Conservation (phyloP, 2,888 invertebrate genomes). For the Macrosoma leucophasiata region DNA sequence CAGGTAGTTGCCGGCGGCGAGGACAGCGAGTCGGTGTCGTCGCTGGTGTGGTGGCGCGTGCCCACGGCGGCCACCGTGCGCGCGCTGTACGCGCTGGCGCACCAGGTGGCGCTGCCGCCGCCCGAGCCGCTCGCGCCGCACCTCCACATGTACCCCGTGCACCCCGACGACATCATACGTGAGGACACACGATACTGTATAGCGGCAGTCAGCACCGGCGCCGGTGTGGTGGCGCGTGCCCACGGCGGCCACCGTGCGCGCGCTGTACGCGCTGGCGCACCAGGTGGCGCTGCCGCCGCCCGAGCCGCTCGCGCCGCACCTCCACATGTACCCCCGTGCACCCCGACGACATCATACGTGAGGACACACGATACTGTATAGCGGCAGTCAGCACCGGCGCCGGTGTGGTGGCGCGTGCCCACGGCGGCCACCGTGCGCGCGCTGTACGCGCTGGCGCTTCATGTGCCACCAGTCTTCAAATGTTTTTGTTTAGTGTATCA, state of each 20-base stretch:
- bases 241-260: constrained; percentile 57
- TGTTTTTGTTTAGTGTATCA: too few relatives aligned
- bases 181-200: constrained; percentile 33
- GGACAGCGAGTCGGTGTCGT: constrained; percentile 54
- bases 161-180: constrained; percentile 80
- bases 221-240: constrained; percentile 65
- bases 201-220: constrained; percentile 50
- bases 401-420: constrained; percentile 66
- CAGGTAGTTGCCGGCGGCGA: constrained; percentile 58
- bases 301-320: too few relatives aligned
- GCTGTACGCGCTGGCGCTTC: constrained; percentile 50
- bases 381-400: constrained; percentile 29
- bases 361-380: not conserved
- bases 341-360: not conserved
- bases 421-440: constrained; percentile 62
- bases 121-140: too few relatives aligned
- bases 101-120: constrained; percentile 52
- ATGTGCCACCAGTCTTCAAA: too few relatives aligned
- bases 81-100: constrained; percentile 59
- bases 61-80: constrained; percentile 63
- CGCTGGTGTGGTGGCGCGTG: constrained; percentile 63
- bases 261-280: constrained; percentile 59
- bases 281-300: constrained; percentile 51
- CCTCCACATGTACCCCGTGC: constrained; percentile 62
- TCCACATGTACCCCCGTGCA: too few relatives aligned